phyloP scores from a whole-genome alignment of 2,888 invertebrate species.

The Mythimna ferrago region DNA sequence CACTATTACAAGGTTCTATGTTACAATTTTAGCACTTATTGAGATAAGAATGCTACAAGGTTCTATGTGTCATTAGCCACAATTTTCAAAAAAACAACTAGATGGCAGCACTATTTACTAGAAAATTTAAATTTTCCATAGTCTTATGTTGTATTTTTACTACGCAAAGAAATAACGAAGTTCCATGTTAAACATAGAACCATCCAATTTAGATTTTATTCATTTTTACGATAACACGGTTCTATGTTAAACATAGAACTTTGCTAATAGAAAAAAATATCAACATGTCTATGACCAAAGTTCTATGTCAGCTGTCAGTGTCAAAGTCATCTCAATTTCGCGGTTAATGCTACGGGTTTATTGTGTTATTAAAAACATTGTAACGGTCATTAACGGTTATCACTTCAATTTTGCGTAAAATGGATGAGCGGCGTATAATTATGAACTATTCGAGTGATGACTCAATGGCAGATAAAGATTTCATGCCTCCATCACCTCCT shows the following conservation, averaged over 20 bases:
- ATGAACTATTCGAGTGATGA: slow-evolving; percentile 11
- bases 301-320: slow-evolving; percentile 22
- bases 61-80: slow-evolving; percentile 16
- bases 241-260: slow-evolving; percentile 26
- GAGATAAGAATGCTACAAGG: slow-evolving; percentile 10
- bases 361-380: slow-evolving; percentile 6
- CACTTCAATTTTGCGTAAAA: slow-evolving; percentile 23
- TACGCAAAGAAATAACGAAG: slow-evolving; percentile 25
- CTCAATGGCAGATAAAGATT: slow-evolving; percentile 13
- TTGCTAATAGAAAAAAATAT: slow-evolving; percentile 21
- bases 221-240: slow-evolving; percentile 20
- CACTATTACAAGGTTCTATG: no score
- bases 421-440: slow-evolving; percentile 17
- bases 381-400: slow-evolving; percentile 5
- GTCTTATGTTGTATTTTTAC: slow-evolving; percentile 19
- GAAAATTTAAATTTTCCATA: slow-evolving; percentile 11
- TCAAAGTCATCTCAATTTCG: slow-evolving; percentile 26
- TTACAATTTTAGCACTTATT: background rate
- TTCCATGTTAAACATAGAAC: slow-evolving; percentile 29
- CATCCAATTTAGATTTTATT: slow-evolving; percentile 14
- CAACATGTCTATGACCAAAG: slow-evolving; percentile 18
- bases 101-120: no score
- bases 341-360: slow-evolving; percentile 23
- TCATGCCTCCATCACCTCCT: slow-evolving; percentile 10
- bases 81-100: no score